Evolutionary conservation across 1,140 invertebrate species (phyloP), one percentile per base, ranked within the genome.

Genomic region (Pseudomyrmex concolor): DNA sequence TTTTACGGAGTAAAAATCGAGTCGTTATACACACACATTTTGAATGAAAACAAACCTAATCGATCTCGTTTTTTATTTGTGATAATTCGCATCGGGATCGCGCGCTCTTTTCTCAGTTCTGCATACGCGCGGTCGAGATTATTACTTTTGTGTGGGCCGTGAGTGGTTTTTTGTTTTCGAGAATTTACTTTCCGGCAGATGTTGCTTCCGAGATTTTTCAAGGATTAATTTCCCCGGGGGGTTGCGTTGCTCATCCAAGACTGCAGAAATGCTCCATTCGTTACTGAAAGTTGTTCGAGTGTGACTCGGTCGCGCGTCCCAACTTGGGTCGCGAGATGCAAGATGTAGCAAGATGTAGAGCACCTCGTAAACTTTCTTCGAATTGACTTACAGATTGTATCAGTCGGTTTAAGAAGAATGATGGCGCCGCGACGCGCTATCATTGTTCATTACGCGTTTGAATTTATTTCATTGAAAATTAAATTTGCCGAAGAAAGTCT

Each of bases 161-260:
- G 25, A 3, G 25, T 25, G 25, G 25, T 54, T 51, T 70, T 54
- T 25, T 68, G 25, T 25, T 59, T 78, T 68, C 22, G 51, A 70
- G 19, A 48, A 80, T 80, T 80, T 80, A 80, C 22, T 71, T 70
- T 19, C 76, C 19, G 15, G 45, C 59, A 71, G 76, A 70, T 71
- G 76, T 80, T 80, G 76, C 76, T 70, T 80, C 54, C 43, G 66
- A 80, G 76, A 80, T 80, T 80, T 80, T 80, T 80, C 76, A 80
- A 43, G 25, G 66, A 80, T 80, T 80, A 80, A 80, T 80, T 80
- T 80, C 76, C 76, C 76, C 8, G 19, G 76, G 76, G 76, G 76
- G 55, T 22, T 80, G 76, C 76, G 76, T 80, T 71, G 76, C 66
- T 80, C 66, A 80, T 80, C 66, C 54, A 59, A 48, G 66, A 80